Percentiles rank a stretch among this genome's conserved stretches.
phyloP scores from a whole-genome alignment of 2,797 vertebrate genomes.

The Pelodytes ibericus region DNA sequence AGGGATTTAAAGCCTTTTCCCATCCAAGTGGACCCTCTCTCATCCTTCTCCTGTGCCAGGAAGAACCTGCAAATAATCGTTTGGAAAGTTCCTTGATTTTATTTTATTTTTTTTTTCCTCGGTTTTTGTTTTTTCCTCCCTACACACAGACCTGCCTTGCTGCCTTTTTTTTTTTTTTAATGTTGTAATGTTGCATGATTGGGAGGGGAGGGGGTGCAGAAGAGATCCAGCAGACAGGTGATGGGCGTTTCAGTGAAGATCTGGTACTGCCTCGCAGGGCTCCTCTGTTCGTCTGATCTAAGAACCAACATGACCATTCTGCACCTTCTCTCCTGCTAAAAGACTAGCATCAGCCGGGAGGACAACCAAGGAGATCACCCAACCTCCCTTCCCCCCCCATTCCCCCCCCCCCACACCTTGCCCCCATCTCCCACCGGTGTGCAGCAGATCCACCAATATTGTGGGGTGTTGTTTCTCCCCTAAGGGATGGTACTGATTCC shows the following conservation, averaged over 20 bases:
- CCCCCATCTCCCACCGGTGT: constrained; percentile 26
- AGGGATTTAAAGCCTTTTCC: constrained; percentile 20
- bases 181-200: constrained; percentile 31
- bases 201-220: constrained; percentile 55
- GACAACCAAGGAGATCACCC: constrained; percentile 48
- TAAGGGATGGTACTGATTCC: constrained; percentile 91
- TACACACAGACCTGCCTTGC: constrained; percentile 2
- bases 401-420: no score
- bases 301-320: constrained; percentile 77
- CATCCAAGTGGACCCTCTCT: constrained; percentile 20
- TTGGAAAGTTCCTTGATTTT: constrained; percentile 44
- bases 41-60: background rate
- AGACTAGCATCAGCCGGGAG: constrained; percentile 62
- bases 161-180: constrained; percentile 9
- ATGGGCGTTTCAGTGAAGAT: constrained; percentile 75
- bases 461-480: constrained; percentile 68
- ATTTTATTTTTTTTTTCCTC: no score
- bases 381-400: no score
- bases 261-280: constrained; percentile 71
- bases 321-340: constrained; percentile 74
- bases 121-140: constrained; percentile 1
- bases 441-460: constrained; percentile 60
- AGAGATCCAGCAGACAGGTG: constrained; percentile 72
- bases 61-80: constrained; percentile 4
- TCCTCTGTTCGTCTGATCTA: constrained; percentile 68